These are phyloP conservation scores for Hystrix cristata DNA, from an alignment of 2,113 vertebrate species.

Conservation along the genomic window DNA sequence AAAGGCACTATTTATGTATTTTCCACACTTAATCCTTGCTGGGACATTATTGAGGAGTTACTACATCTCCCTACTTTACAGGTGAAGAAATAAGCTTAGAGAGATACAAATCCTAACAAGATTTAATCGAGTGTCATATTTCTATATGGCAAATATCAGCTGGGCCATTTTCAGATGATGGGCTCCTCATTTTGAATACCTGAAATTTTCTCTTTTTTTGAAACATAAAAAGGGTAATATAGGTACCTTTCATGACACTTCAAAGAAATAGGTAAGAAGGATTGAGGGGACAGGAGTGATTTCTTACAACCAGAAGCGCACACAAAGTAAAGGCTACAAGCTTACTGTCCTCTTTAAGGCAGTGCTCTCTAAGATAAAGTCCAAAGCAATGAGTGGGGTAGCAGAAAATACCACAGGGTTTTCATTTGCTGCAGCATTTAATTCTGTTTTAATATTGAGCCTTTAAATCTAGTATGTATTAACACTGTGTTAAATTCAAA, in stretches of 20 bases:
- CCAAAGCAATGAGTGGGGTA: background rate
- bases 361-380: background rate
- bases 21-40: background rate
- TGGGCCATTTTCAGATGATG: background rate
- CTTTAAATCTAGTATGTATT: background rate
- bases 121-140: background rate
- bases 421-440: background rate
- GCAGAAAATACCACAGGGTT: background rate
- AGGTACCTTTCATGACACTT: background rate
- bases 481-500: background rate
- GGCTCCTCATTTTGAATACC: slow-evolving; percentile 18
- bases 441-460: background rate
- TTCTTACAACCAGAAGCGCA: background rate
- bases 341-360: background rate
- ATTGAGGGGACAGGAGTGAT: background rate
- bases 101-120: background rate
- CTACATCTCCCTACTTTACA: background rate
- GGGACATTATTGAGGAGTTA: slow-evolving; percentile 6
- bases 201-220: background rate
- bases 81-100: slow-evolving; percentile 11
- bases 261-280: background rate
- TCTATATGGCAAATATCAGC: background rate
- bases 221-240: background rate
- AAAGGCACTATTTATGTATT: background rate
- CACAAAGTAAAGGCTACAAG: background rate